A percentile compares a stretch with the other conserved stretches of the same genome.
Conservation (phyloP, 2,888 invertebrate species). For the Azorinus chamasolen region DNA sequence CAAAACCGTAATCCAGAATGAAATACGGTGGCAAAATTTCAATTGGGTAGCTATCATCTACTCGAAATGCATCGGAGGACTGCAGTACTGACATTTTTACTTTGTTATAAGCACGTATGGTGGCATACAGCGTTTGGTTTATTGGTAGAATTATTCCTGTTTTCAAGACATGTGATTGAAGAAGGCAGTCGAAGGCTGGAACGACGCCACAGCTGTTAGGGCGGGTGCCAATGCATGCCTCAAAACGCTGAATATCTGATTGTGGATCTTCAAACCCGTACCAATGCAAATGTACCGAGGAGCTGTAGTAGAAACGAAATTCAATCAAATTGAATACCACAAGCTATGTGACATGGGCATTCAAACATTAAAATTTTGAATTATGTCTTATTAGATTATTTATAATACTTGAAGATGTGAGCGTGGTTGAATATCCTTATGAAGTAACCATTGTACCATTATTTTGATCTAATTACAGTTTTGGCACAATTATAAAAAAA, state of each 20-base stretch:
- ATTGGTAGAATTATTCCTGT: conserved; percentile 33
- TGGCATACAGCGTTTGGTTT: conserved; percentile 23
- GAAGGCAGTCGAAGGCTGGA: conserved; percentile 21
- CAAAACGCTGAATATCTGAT: conserved; percentile 48
- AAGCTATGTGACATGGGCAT: too few relatives aligned
- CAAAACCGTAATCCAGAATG: not conserved
- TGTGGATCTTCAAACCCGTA: conserved; percentile 46
- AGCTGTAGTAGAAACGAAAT: conserved; percentile 19
- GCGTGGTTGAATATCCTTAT: too few relatives aligned
- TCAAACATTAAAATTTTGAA: too few relatives aligned
- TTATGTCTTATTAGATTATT: too few relatives aligned
- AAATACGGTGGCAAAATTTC: conserved; percentile 20
- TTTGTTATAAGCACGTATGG: conserved; percentile 44
- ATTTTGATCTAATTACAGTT: too few relatives aligned
- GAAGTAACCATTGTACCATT: too few relatives aligned
- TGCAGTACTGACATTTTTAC: conserved; percentile 26
- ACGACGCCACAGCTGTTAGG: conserved; percentile 35
- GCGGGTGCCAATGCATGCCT: conserved; percentile 26
- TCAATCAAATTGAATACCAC: too few relatives aligned
- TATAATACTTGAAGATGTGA: too few relatives aligned
- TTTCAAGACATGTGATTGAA: conserved; percentile 27
- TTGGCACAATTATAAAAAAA: too few relatives aligned
- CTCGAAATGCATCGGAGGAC: conserved; percentile 41
- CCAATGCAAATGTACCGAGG: conserved; percentile 32
- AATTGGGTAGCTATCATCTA: conserved; percentile 38